Evolutionary conservation across 2,113 vertebrate species (phyloP).

Genomic region (Cyanoderma ruficeps): DNA sequence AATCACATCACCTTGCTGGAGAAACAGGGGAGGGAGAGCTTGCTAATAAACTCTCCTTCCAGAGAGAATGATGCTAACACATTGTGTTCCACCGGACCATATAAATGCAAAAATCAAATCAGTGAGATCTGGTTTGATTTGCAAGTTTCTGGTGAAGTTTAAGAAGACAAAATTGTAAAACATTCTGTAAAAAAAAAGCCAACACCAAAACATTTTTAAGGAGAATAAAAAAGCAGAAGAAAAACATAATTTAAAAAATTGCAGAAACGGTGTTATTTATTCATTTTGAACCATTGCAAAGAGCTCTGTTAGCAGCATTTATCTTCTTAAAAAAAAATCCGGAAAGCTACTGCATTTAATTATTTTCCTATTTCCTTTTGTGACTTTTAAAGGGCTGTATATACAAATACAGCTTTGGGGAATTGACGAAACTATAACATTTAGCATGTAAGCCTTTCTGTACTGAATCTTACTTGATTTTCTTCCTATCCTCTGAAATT

Average conservation of each 20-base stretch:
- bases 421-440: conserved; percentile 31
- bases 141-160: conserved; percentile 70
- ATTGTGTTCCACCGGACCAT: conserved; percentile 35
- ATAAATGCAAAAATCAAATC: conserved; percentile 68
- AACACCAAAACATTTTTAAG: conserved; percentile 62
- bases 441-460: neutral
- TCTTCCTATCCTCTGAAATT: neutral
- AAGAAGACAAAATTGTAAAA: conserved; percentile 66
- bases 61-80: conserved; percentile 27
- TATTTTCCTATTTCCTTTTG: conserved; percentile 56
- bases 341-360: conserved; percentile 53
- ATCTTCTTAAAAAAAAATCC: neutral
- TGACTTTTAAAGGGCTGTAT: conserved; percentile 61
- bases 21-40: conserved; percentile 18
- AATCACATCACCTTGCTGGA: conserved; percentile 21
- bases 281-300: conserved; percentile 64
- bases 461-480: neutral
- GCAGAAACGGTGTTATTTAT: conserved; percentile 69
- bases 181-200: conserved; percentile 43
- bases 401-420: neutral
- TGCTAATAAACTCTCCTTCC: conserved; percentile 63
- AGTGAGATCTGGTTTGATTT: conserved; percentile 68
- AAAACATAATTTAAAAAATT: conserved; percentile 53
- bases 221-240: conserved; percentile 66
- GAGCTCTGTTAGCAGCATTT: conserved; percentile 54